These are phyloP conservation scores for Brachymystax lenok DNA, from an alignment of 2,797 vertebrate species.

Conservation along the genomic window DNA sequence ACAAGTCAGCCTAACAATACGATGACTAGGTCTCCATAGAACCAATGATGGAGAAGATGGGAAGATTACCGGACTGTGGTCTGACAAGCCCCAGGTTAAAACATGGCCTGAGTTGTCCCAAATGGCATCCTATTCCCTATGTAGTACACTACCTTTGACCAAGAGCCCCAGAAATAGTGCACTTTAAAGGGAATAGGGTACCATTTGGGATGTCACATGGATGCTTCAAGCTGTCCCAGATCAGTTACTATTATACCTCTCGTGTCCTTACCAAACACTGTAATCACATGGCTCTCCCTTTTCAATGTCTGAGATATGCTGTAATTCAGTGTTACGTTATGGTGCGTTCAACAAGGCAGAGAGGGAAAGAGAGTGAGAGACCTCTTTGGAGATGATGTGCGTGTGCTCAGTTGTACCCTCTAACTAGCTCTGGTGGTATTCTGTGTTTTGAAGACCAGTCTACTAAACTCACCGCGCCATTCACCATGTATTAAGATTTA, in stretches of 20 bases:
- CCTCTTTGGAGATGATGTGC: not conserved
- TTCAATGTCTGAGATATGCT: not conserved
- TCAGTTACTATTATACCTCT: no score
- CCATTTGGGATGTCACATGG: not conserved
- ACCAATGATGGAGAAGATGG: not conserved
- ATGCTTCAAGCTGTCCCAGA: not conserved
- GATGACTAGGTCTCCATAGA: not conserved
- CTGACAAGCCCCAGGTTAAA: not conserved
- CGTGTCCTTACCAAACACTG: no score
- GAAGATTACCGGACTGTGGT: no score
- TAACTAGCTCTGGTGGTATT: no score
- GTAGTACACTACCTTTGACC: no score
- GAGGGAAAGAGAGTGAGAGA: not conserved
- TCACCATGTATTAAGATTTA: no score
- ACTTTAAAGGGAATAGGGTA: no score
- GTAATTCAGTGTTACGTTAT: not conserved
- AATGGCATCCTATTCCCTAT: no score
- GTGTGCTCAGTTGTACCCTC: not conserved
- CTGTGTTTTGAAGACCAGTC: not conserved
- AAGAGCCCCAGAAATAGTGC: no score
- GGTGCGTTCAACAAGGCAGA: not conserved
- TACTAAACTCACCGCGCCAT: no score
- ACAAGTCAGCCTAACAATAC: not conserved
- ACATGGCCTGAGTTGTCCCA: no score
- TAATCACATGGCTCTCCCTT: not conserved